Evolutionary conservation across 2,113 vertebrate genomes (phyloP), one percentile per base, ranked within the genome.

Genomic region (Misgurnus mizolepis): DNA sequence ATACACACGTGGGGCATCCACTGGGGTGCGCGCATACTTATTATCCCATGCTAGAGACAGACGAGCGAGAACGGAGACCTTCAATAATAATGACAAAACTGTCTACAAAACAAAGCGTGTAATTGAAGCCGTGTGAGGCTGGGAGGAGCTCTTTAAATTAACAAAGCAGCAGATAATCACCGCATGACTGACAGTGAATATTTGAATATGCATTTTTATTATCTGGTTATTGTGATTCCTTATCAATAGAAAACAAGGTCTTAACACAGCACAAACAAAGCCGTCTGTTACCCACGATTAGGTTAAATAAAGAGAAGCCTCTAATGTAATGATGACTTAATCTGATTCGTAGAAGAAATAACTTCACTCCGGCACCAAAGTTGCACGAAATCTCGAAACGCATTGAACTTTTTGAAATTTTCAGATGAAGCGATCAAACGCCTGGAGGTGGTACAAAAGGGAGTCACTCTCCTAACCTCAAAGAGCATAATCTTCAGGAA

Each of bases 81-180:
- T 80, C 56, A 50, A 62, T 18, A 34, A 43, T 76, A 64, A 34
- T 75, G 71, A 72, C 83, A 80, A 82, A 83, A 65, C 78, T 73
- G 82, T 88, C 76, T 74, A 83, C 72, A 85, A 68, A 79, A 80
- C 69, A 80, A 85, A 87, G 75, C 69, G 2, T 8, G 80, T 88
- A 85, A 87, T 85, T 81, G 86, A 83, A 86, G 85, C 76, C 70
- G 41, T 69, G 81, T 74, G 78, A 69, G 85, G 78, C 43, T 78
- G 80, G 70, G 82, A 86, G 45, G 62, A 84, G 76, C 60, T 68
- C 67, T 62, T 74, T 76, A 85, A 88, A 89, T 90, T 88, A 88
- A 80, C 74, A 78, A 60, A 72, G 14, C 6, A 66, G n/a, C 40
- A 34, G 64, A 87, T 88, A 87, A 90, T 85, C 81, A 87, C 82